Conservation (phyloP, 2,113 vertebrate genomes). For the Gambusia affinis region DNA sequence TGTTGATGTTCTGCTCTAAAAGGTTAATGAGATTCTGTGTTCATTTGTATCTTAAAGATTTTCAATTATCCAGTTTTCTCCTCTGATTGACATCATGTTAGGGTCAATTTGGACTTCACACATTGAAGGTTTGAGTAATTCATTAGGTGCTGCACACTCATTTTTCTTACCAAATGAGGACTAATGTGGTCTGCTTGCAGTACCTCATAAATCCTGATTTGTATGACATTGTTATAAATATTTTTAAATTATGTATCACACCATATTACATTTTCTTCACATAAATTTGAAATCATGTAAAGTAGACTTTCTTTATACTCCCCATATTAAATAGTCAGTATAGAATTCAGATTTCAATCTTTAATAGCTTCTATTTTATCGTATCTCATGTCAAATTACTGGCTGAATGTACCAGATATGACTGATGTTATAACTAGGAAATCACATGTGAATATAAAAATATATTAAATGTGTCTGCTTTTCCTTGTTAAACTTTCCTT, state of each 20-base stretch:
- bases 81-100: conserved; percentile 62
- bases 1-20: conserved; percentile 42
- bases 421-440: too few relatives aligned
- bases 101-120: conserved; percentile 67
- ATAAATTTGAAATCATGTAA: not conserved
- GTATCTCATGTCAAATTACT: not conserved
- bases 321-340: not conserved
- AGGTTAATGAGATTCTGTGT: conserved; percentile 54
- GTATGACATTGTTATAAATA: conserved; percentile 7
- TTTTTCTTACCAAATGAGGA: conserved; percentile 73
- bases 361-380: not conserved
- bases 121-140: conserved; percentile 63
- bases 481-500: too few relatives aligned
- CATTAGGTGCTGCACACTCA: conserved; percentile 56
- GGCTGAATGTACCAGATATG: not conserved
- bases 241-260: conserved; percentile 40
- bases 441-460: too few relatives aligned
- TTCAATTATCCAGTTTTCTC: conserved; percentile 63
- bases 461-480: too few relatives aligned
- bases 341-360: not conserved
- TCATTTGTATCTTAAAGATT: conserved; percentile 72
- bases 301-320: not conserved
- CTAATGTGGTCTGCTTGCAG: conserved; percentile 46
- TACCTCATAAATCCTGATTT: conserved; percentile 50
- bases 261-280: not conserved